Conservation (phyloP, 92 coral and sea anemone genomes). For the Virgularia gustaviana region DNA sequence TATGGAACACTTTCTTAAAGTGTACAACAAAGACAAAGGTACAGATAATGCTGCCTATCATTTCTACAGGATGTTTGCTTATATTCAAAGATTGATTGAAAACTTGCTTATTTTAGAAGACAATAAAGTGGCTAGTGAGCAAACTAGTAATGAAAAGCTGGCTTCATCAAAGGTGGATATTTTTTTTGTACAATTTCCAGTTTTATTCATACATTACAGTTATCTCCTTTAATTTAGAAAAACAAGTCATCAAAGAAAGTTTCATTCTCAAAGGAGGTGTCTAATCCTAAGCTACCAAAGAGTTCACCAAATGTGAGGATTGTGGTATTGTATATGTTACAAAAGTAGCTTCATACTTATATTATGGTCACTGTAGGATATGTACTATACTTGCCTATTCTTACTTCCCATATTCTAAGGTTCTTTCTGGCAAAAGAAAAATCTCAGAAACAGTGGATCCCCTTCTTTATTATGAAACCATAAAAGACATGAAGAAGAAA, state of each 20-base stretch:
- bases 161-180: neutral
- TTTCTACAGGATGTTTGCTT: neutral
- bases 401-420: neutral
- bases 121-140: too few relatives aligned
- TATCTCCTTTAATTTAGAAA: slow-evolving; percentile 2
- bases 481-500: slow-evolving; percentile 63
- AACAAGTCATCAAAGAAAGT: slow-evolving; percentile 10
- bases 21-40: neutral
- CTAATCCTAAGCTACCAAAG: neutral
- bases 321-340: neutral
- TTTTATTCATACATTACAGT: neutral
- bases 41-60: neutral
- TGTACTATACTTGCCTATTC: too few relatives aligned
- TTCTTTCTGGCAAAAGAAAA: slow-evolving; percentile 17
- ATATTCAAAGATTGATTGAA: neutral
- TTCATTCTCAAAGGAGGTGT: slow-evolving; percentile 4
- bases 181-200: neutral
- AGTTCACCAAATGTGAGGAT: slow-evolving; percentile 10
- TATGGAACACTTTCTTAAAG: slow-evolving; percentile 59
- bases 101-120: too few relatives aligned
- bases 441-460: slow-evolving; percentile 57
- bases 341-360: too few relatives aligned
- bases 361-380: too few relatives aligned
- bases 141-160: too few relatives aligned
- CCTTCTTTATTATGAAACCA: slow-evolving; percentile 76